Evolutionary conservation across 2,888 invertebrate genomes (phyloP).

Genomic region (Thyatira batis): DNA sequence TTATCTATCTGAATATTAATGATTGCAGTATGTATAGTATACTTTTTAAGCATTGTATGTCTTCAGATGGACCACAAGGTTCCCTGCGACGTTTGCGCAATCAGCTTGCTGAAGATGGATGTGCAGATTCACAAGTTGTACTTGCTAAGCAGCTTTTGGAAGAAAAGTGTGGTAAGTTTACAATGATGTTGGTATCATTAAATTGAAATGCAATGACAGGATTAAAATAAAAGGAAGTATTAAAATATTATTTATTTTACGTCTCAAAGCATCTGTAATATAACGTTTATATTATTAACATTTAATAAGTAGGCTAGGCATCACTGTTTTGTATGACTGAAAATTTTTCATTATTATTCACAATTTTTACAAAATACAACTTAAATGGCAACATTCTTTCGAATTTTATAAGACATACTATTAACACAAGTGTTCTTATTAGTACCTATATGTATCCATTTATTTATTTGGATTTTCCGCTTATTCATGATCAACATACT

Average conservation of each 20-base stretch:
- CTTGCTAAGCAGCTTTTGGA: conserved; percentile 92
- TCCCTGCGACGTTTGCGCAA: conserved; percentile 84
- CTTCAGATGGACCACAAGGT: conserved; percentile 85
- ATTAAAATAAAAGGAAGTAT: too few relatives aligned
- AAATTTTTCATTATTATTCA: too few relatives aligned
- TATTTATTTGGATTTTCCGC: not conserved
- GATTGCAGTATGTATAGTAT: conserved; percentile 22
- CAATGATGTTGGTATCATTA: not conserved
- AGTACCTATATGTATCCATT: conserved; percentile 3
- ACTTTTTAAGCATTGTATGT: conserved; percentile 49
- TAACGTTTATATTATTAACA: too few relatives aligned
- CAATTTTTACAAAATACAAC: not conserved
- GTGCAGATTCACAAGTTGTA: conserved; percentile 94
- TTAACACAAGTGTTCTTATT: conserved; percentile 6
- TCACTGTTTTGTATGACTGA: too few relatives aligned
- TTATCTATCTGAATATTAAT: too few relatives aligned
- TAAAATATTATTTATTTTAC: too few relatives aligned
- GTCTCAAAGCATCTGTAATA: too few relatives aligned
- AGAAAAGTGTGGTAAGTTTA: conserved; percentile 86
- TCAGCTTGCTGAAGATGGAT: conserved; percentile 93
- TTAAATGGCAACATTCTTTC: not conserved
- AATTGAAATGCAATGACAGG: too few relatives aligned
- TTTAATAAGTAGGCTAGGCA: too few relatives aligned
- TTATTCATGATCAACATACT: not conserved
- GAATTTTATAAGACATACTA: not conserved